These are phyloP conservation scores for Nycticorax nycticorax DNA, from an alignment of 2,113 vertebrate genomes.

Conservation along the genomic window DNA sequence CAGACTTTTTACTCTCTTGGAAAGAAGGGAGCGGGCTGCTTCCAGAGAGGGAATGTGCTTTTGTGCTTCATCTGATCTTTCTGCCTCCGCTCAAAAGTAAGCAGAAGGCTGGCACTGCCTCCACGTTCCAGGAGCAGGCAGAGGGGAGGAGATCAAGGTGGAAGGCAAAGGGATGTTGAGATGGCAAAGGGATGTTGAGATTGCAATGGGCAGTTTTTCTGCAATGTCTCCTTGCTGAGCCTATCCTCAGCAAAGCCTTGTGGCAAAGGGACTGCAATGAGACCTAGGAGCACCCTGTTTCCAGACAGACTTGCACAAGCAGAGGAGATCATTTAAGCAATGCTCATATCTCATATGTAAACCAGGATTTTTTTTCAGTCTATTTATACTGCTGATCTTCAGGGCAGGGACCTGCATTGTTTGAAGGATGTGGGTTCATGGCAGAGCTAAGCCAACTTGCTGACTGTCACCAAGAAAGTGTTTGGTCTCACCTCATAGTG, in stretches of 20 bases:
- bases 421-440: background rate
- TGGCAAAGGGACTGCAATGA: background rate
- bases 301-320: background rate
- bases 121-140: background rate
- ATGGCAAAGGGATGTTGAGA: background rate
- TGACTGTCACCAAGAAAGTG: background rate
- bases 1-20: constrained; percentile 26
- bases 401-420: background rate
- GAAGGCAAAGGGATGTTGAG: background rate
- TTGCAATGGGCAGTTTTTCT: background rate
- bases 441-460: background rate
- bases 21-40: constrained; percentile 15
- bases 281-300: rapidly evolving
- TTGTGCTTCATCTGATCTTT: constrained; percentile 27
- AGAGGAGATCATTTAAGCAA: background rate
- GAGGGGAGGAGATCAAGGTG: background rate
- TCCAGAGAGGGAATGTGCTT: constrained; percentile 39
- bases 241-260: background rate
- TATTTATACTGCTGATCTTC: background rate
- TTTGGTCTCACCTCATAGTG: background rate
- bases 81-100: background rate
- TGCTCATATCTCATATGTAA: background rate
- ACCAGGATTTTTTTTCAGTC: background rate
- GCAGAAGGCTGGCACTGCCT: constrained; percentile 5
- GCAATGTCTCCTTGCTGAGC: background rate